A percentile compares a stretch with the other conserved stretches of the same genome.
These are phyloP conservation scores for Psettodes erumei DNA, from an alignment of 2,113 vertebrate genomes.

Conservation along the genomic window DNA sequence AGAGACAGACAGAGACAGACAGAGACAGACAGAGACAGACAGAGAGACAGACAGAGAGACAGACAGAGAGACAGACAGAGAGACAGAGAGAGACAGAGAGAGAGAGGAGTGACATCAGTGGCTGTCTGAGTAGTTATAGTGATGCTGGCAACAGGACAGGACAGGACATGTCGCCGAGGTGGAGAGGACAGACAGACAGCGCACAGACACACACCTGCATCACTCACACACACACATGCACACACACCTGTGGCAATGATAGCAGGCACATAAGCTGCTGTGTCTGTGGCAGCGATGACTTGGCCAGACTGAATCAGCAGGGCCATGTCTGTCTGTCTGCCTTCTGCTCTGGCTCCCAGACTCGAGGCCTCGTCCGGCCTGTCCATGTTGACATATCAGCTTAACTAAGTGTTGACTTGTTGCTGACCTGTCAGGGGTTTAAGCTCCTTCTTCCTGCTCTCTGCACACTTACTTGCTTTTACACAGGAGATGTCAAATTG, in stretches of 20 bases:
- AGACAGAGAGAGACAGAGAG: neutral
- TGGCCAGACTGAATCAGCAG: conserved; percentile 47
- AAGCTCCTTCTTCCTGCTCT: neutral
- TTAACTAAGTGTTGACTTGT: conserved; percentile 36
- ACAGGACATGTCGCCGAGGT: conserved; percentile 42
- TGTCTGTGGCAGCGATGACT: conserved; percentile 41
- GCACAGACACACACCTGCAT: neutral
- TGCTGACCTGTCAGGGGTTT: neutral
- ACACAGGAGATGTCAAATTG: neutral
- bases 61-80: too few relatives aligned
- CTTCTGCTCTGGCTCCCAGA: conserved; percentile 19
- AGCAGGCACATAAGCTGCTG: conserved; percentile 29
- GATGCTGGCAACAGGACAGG: conserved; percentile 61
- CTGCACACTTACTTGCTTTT: neutral
- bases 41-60: too few relatives aligned
- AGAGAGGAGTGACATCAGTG: conserved; percentile 42
- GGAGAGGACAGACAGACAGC: conserved; percentile 15
- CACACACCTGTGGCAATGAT: conserved; percentile 38
- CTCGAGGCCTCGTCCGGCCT: neutral
- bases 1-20: too few relatives aligned
- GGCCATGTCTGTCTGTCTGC: conserved; percentile 14
- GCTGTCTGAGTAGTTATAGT: conserved; percentile 61
- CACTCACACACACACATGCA: conserved; percentile 13
- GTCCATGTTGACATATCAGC: conserved; percentile 44
- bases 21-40: too few relatives aligned